Evolutionary conservation across 2,113 vertebrate genomes (phyloP), one percentile per base, ranked within the genome.

Genomic region (Scartelaos histophorus): DNA sequence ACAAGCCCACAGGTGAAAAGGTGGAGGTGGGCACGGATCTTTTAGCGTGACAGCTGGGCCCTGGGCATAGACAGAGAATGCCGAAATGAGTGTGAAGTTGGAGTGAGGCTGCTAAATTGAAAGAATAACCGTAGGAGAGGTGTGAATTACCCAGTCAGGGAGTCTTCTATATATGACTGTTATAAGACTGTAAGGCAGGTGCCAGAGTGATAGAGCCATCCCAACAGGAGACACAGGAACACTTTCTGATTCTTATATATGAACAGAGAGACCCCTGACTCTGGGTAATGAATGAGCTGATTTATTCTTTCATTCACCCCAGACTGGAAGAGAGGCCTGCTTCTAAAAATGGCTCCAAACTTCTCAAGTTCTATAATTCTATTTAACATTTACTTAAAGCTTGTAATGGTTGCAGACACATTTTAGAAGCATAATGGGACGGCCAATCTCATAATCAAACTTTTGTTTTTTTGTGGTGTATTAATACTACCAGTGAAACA

Each of bases 61-160:
- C 25, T 53, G 51, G 22, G 73, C 13, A 54, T 45, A 71, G 73
- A 74, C 35, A 61, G 66, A 57, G 62, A 78, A 81, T 49, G 29
- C 60, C 0, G 13, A 86, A 73, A 78, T 24, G 16, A 71, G 61
- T 65, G 85, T 72, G 69, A 74, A 85, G 78, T 35, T 3, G 60
- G 70, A 81, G 77, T 15, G 74, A 77, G 54, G 70, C 74, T 77
- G 84, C 24, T 67, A 86, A 77, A 84, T 75, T 79, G 69, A 78
- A 83, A 80, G 68, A 69, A 78, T 67, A 73, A 66, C 49, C 0
- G 76, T 80, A 75, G 71, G 68, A 84, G 73, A 82, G 76, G 79
- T 80, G 83, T 85, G 85, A 89, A 76, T 79, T n/a, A 64, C 38
- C 5, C 25, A 58, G 79, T 61, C 7, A 58, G 34, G 38, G 61